A percentile compares a stretch with the other conserved stretches of the same genome.
Evolutionary conservation across 2,888 invertebrate species (phyloP).

Genomic region (Himalopsyche kuldschensis): DNA sequence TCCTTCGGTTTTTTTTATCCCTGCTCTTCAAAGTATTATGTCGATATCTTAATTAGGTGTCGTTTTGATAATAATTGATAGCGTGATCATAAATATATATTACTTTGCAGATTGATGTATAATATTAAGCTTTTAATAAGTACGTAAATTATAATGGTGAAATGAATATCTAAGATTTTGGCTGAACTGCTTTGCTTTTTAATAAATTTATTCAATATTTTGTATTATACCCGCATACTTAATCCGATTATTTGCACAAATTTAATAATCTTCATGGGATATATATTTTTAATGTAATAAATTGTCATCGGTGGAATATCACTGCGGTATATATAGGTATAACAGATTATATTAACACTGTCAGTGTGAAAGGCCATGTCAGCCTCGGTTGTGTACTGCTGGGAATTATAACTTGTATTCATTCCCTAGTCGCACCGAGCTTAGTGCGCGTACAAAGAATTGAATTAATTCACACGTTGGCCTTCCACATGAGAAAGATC

Average conservation of each 20-base stretch:
- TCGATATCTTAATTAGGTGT: too few species aligned
- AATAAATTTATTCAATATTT: too few species aligned
- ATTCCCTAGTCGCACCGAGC: not conserved
- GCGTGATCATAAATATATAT: too few species aligned
- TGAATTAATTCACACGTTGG: not conserved
- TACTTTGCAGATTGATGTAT: too few species aligned
- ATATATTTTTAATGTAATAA: not conserved
- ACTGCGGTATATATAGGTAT: not conserved
- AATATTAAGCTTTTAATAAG: too few species aligned
- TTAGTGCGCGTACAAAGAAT: not conserved
- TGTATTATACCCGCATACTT: not conserved
- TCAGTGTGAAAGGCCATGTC: not conserved
- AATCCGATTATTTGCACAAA: not conserved
- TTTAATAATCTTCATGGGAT: not conserved
- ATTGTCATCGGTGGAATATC: not conserved
- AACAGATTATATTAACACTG: not conserved
- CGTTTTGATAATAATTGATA: too few species aligned
- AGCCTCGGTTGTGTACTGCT: not conserved
- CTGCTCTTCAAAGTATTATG: too few species aligned
- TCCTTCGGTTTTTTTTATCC: too few species aligned
- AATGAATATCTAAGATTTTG: too few species aligned
- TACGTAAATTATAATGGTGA: too few species aligned
- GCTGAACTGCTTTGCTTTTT: too few species aligned
- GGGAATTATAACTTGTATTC: not conserved
- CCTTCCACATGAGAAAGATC: not conserved